A percentile compares a stretch with the other conserved stretches of the same genome.
These are phyloP conservation scores for Eurypyga helias DNA, from an alignment of 2,113 vertebrate genomes.

Conservation along the genomic window DNA sequence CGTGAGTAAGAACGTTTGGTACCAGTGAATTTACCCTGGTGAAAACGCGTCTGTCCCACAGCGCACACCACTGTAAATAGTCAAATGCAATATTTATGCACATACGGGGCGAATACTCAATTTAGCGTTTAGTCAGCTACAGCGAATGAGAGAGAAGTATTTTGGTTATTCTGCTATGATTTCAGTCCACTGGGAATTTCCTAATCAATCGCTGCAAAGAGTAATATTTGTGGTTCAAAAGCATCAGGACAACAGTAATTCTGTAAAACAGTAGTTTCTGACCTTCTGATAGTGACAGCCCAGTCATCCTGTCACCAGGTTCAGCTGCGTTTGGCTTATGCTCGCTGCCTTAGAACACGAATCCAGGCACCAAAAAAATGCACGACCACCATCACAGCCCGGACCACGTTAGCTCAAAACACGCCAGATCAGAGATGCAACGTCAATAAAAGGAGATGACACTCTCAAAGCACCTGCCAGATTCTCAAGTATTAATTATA, in stretches of 20 bases:
- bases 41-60: constrained; percentile 52
- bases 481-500: constrained; percentile 34
- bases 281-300: neutral
- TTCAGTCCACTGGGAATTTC: neutral
- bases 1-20: constrained; percentile 1
- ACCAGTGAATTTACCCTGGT: constrained; percentile 26
- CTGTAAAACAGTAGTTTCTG: neutral
- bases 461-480: neutral
- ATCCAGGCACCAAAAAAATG: constrained; percentile 1
- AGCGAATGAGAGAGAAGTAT: constrained; percentile 11
- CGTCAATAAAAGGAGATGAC: constrained; percentile 18
- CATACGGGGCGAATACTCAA: neutral
- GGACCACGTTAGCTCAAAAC: neutral
- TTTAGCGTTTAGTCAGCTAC: constrained; percentile 23
- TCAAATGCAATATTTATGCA: constrained; percentile 37
- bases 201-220: constrained; percentile 4
- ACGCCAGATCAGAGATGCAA: neutral
- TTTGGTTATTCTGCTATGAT: neutral
- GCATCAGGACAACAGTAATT: neutral
- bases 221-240: constrained; percentile 35
- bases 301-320: neutral
- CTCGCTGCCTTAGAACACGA: constrained; percentile 1
- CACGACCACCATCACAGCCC: neutral
- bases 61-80: constrained; percentile 37
- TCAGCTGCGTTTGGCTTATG: constrained; percentile 13